phyloP scores from a whole-genome alignment of 2,888 invertebrate genomes.

The Macrophya annulata region DNA sequence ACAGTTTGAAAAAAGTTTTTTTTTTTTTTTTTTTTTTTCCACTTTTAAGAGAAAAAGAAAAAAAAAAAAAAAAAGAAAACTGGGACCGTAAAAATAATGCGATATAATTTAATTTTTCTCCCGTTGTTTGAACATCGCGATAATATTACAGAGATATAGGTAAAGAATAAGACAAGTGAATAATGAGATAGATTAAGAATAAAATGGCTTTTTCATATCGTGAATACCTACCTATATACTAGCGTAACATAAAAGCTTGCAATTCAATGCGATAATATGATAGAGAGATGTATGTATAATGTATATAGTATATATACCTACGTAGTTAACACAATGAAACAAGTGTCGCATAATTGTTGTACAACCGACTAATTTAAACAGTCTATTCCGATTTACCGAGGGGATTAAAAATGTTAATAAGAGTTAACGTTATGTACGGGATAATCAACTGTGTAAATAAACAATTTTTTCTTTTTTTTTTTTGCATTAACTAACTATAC shows the following conservation, averaged over 20 bases:
- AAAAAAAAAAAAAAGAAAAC: background rate
- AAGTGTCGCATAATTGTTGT: slow-evolving; percentile 14
- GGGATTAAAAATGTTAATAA: slow-evolving; percentile 32
- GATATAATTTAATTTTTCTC: background rate
- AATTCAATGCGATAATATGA: slow-evolving; percentile 6
- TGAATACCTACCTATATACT: background rate
- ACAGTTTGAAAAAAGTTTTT: background rate
- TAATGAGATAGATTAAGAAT: slow-evolving; percentile 25
- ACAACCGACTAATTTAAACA: slow-evolving; percentile 23
- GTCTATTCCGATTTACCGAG: background rate
- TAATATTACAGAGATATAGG: background rate
- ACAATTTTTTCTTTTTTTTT: background rate
- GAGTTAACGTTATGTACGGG: background rate
- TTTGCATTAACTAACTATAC: background rate
- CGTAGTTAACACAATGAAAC: slow-evolving; percentile 27
- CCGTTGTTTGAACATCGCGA: background rate
- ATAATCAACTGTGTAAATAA: background rate
- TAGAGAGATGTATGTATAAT: background rate
- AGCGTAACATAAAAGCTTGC: too few relatives aligned
- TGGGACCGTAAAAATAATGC: background rate
- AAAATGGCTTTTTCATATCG: slow-evolving; percentile 13
- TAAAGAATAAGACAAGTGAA: background rate
- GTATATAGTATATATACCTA: too few relatives aligned
- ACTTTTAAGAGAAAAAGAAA: background rate
- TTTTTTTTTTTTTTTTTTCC: too few relatives aligned